Evolutionary conservation across 2,888 invertebrate genomes (phyloP), one percentile per base, ranked within the genome.

Genomic region (Hypena proboscidalis): DNA sequence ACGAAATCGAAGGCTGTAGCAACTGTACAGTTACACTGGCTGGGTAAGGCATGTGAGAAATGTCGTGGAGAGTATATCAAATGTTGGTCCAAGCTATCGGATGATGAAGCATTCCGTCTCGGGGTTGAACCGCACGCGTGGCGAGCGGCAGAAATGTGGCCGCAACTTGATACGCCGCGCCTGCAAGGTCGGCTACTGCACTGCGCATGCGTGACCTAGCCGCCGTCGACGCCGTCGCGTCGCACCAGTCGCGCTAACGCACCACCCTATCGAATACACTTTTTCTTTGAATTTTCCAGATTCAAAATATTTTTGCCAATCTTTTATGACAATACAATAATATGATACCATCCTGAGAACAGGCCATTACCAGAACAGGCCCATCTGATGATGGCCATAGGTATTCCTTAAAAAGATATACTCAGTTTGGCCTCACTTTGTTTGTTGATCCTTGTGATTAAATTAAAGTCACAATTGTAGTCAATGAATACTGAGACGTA

Each of bases 111-210:
- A 89, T 86, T 88, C 85, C 86, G 84, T 81, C 74, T 74, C 83
- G 84, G 78, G 74, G 67, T 60, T 75, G 85, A 74, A 83, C 80
- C 80, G 84, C 87, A 85, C 85, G 89, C 86, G 85, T 78, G 80
- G 72, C 81, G 85, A 73, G 63, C 84, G 71, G 74, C 85, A 80
- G 88, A 80, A 80, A 87, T 89, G 86, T 81, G 85, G 81, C 69
- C 77, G 87, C 74, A 80, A 89, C 75, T 51, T 58, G 85, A 89
- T 75, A 84, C 76, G 68, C 34, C 47, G 63, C 58, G 74, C 64
- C 70, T 58, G 58, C 90, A 89, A 89, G 90, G 89, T 81, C 89
- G 84, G 87, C 89, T 89, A 87, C 90, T 84, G 90, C 81, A 86
- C 82, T 77, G 81, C 83, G 85, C 83, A 69, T 75, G 76, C 74